Evolutionary conservation across 2,888 invertebrate species (phyloP), one percentile per base, ranked within the genome.

Genomic region (Aspidiotus destructor): DNA sequence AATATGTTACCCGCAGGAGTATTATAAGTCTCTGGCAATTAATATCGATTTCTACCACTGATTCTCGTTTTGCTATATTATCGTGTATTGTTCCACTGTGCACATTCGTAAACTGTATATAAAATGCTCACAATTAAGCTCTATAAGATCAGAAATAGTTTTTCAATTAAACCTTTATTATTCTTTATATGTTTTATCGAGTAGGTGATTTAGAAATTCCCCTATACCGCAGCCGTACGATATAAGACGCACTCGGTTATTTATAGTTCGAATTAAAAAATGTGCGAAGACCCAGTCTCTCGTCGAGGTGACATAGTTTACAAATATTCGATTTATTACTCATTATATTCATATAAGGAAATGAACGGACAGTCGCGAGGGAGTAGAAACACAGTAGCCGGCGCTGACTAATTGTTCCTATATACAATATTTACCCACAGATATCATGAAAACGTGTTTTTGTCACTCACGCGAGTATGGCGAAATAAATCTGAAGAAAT

Each of bases 31-130:
- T 28, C 63, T 64, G 55, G 64, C 64, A 64, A 64, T 64, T 64
- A 64, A 64, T 64, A 64, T 57, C 55, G 64, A 64, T 64, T 64
- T 64, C 64, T 64, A 57, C 64, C 55, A 64, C 55, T 57, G 64
- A 55, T 57, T 55, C 55, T 44, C 55, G 54, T n/a, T 54, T 42
- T 57, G 57, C 63, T 13, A 57, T 55, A 55, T 64, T 44, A 64
- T 57, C 57, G 64, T 57, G 64, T 64, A 57, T 64, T 42, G 64
- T 42, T 63, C 53, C 28, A 42, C 40, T 63, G 41, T 63, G 52
- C 48, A 17, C 57, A 28, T 28, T 28, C 28, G 28, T 28, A 28
- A 28, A 28, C 28, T 28, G 28, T 28, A 28, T 28, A 5, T 28
- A 28, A 28, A 28, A 28, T 28, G 57, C 62, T 52, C 44, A 62